phyloP scores from a whole-genome alignment of 2,888 invertebrate species.

The Hoplodrina ambigua region DNA sequence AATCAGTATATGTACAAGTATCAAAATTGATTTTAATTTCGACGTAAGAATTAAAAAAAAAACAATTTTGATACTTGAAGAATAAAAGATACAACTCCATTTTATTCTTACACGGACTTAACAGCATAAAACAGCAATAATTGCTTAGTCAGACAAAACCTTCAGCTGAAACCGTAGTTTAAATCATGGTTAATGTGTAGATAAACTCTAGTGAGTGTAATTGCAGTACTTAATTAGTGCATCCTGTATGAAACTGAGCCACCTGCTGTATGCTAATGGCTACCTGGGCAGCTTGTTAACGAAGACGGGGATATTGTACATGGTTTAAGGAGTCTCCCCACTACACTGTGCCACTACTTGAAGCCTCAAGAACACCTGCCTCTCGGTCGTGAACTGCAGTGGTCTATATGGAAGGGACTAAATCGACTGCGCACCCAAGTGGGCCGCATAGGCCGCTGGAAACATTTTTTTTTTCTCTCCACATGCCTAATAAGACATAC shows the following conservation, averaged over 20 bases:
- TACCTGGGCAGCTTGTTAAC: conserved; percentile 33
- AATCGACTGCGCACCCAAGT: no score
- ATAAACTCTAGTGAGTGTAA: conserved; percentile 41
- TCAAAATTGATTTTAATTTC: not conserved
- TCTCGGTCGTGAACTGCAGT: no score
- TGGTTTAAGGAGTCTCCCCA: no score
- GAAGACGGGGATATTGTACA: conserved; percentile 8
- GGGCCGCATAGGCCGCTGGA: no score
- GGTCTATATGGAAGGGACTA: no score
- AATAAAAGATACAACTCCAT: not conserved
- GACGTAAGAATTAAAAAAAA: no score
- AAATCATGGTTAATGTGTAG: conserved; percentile 18
- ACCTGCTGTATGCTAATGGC: conserved; percentile 55
- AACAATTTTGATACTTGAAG: no score
- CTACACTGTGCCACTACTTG: no score
- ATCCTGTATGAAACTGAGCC: conserved; percentile 50
- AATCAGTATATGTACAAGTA: no score
- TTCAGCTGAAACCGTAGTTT: conserved; percentile 25
- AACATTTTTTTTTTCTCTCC: no score
- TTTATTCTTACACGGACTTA: not conserved
- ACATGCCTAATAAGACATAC: no score
- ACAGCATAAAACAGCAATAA: not conserved
- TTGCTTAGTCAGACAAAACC: conserved; percentile 7
- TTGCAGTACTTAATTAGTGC: conserved; percentile 51
- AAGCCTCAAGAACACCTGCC: no score